Evolutionary conservation across 1,140 invertebrate species (phyloP), one percentile per base, ranked within the genome.

Genomic region (Drosophila kepulauana): DNA sequence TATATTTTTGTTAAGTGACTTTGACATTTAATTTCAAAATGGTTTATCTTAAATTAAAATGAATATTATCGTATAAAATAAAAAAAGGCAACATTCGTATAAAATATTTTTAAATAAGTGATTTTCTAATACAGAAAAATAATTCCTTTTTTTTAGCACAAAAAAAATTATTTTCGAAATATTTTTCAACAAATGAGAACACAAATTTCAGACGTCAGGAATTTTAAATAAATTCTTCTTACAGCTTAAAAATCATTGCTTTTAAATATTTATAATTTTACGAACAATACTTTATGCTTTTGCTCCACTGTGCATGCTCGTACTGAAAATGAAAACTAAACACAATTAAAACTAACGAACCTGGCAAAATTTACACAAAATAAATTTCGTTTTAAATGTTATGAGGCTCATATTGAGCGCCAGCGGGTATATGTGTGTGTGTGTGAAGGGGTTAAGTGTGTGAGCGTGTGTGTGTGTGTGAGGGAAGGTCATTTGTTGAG

Each of bases 291-390:
- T 52, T 16, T 30, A 5, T 15, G 16, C 25, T 25, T 28, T 43
- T 62, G 35, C 15, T 11, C 54, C 64, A 52, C 75, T 65, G 43
- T 75, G 69, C 46, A 10, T 58, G 41, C 38, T 43, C 15, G 56
- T 13, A 54, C 59, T 64, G 59, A 80, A 86, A 86, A 86, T 86
- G 82, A 78, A 86, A 86, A 86, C 82, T 86, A 86, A 86, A 86
- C 82, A 86, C 82, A 86, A 86, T 86, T 81, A 86, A 81, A 86
- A 86, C 82, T 86, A 86, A 86, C 82, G 82, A 86, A 86, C 78
- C 82, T 86, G 72, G 82, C 82, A 81, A 86, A 86, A 86, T 86
- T 86, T 86, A 72, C 82, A 81, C 82, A 86, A 86, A 86, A 86
- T 86, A 81, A 86, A 86, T 86, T 86, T 86, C 51, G 79, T 81